Evolutionary conservation across 2,113 vertebrate species (phyloP).

Genomic region (Rhabdomys dilectus): DNA sequence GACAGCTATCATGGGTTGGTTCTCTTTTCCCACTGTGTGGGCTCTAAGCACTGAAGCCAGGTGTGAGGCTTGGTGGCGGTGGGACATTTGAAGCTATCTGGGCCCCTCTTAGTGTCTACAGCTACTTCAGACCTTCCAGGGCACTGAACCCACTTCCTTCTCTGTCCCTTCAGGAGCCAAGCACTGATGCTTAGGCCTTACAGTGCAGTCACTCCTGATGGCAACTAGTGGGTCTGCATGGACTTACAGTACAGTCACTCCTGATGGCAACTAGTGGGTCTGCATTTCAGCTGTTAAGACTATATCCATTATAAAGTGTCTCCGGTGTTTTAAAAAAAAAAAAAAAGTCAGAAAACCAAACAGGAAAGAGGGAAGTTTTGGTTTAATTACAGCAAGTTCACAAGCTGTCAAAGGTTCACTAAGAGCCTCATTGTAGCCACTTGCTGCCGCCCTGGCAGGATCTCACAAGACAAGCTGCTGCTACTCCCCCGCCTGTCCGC

Average conservation of each 20-base stretch:
- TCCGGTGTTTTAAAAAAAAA: conserved; percentile 57
- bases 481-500: neutral
- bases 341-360: conserved; percentile 79
- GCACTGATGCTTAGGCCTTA: neutral
- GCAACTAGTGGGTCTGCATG: neutral
- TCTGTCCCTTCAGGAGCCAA: neutral
- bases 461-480: neutral
- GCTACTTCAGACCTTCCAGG: neutral
- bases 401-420: conserved; percentile 70
- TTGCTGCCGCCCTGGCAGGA: neutral
- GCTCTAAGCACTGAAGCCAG: fast-evolving
- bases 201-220: neutral
- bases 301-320: neutral
- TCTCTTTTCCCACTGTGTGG: neutral
- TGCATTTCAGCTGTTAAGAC: neutral
- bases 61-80: no score
- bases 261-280: neutral
- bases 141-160: neutral
- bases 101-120: neutral
- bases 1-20: neutral
- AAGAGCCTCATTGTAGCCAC: neutral
- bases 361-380: conserved; percentile 75
- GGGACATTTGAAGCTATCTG: no score
- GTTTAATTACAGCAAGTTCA: conserved; percentile 82
- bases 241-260: neutral